A percentile compares a stretch with the other conserved stretches of the same genome.
phyloP scores from a whole-genome alignment of 2,113 vertebrate species.

The Aphelocoma coerulescens region DNA sequence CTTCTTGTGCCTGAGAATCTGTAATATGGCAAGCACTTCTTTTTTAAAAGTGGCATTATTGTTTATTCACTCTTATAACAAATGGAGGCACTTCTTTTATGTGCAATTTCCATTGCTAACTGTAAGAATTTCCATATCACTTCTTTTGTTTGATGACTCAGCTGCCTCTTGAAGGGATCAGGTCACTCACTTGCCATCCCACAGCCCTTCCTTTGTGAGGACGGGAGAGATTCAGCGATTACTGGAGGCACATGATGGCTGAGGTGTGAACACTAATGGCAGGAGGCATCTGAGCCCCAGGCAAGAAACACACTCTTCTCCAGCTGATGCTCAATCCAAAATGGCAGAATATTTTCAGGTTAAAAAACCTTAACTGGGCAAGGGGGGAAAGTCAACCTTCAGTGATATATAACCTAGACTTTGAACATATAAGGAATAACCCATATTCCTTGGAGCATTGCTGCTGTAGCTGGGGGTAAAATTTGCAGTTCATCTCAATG shows the following conservation, averaged over 20 bases:
- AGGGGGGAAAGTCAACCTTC: background rate
- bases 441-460: background rate
- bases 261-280: constrained; percentile 9
- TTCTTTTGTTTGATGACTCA: background rate
- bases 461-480: background rate
- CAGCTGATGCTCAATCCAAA: background rate
- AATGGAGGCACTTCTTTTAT: background rate
- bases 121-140: background rate
- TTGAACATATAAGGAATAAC: background rate
- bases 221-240: background rate
- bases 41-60: background rate
- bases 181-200: background rate
- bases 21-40: background rate
- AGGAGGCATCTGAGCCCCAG: constrained; percentile 22
- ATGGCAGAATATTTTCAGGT: constrained; percentile 33
- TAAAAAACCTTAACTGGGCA: background rate
- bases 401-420: background rate
- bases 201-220: background rate
- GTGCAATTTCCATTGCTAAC: background rate
- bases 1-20: background rate
- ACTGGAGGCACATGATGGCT: background rate
- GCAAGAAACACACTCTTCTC: background rate
- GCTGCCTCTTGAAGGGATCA: background rate
- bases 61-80: background rate
- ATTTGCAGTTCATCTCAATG: background rate